These are phyloP conservation scores for Dicerorhinus sumatrensis DNA, from an alignment of 2,113 vertebrate genomes.

Conservation along the genomic window DNA sequence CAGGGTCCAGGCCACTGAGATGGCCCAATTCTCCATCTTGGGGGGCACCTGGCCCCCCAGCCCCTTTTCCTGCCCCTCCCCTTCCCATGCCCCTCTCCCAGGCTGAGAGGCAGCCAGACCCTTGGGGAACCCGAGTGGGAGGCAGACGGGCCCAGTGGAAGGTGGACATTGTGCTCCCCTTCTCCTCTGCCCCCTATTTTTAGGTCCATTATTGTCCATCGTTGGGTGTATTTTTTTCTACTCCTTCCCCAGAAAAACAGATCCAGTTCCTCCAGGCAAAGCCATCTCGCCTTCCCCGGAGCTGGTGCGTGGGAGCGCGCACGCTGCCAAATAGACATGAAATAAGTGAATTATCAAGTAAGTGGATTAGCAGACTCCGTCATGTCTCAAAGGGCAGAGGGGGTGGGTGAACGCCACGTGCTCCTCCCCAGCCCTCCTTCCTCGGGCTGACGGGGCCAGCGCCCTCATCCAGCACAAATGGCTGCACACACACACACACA, in stretches of 20 bases:
- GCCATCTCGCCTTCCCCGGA: neutral
- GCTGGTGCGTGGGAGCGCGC: conserved; percentile 50
- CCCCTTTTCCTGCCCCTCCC: neutral
- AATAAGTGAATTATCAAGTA: conserved; percentile 69
- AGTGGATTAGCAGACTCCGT: conserved; percentile 54
- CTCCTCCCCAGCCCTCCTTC: neutral
- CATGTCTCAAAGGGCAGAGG: conserved; percentile 42
- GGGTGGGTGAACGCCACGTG: neutral
- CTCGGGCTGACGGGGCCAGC: neutral
- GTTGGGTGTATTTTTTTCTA: neutral
- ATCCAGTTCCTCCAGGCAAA: conserved; percentile 53
- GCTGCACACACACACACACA: neutral
- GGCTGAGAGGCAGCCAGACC: neutral
- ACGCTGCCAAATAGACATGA: conserved; percentile 19
- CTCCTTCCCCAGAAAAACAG: conserved; percentile 58
- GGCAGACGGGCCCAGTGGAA: neutral
- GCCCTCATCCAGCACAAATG: neutral
- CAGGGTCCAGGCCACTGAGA: rapidly evolving
- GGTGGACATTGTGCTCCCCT: rapidly evolving
- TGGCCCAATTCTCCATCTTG: neutral
- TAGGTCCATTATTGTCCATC: conserved; percentile 50
- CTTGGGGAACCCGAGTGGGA: neutral
- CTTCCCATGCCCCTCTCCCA: neutral
- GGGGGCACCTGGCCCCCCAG: rapidly evolving
- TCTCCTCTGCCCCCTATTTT: conserved; percentile 27